Percentiles rank a stretch among this genome's conserved stretches.
Evolutionary conservation across 2,888 invertebrate species (phyloP).

Genomic region (Meandrusa payeni): DNA sequence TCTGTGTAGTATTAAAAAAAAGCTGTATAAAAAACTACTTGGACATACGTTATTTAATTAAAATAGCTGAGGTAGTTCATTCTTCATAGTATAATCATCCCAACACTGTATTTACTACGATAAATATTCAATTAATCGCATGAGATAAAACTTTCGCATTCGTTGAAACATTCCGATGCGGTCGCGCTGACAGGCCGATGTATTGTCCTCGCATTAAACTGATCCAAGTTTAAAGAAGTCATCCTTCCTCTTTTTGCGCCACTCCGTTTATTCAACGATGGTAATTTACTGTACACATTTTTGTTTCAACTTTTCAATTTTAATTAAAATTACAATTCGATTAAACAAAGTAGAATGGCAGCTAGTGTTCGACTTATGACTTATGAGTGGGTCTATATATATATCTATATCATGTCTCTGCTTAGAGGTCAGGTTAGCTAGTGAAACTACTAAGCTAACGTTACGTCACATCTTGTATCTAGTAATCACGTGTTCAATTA

Average conservation of each 20-base stretch:
- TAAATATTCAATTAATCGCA: constrained; percentile 81
- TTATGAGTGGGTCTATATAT: no score
- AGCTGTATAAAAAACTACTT: no score
- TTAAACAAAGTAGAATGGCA: no score
- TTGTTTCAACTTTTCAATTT: constrained; percentile 19
- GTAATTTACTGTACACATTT: constrained; percentile 29
- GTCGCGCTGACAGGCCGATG: constrained; percentile 76
- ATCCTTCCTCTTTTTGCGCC: constrained; percentile 50
- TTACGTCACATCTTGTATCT: no score
- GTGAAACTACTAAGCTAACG: no score
- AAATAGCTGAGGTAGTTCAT: no score
- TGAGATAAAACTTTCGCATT: constrained; percentile 75
- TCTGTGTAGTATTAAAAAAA: no score
- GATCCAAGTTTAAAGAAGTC: constrained; percentile 60
- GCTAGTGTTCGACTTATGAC: no score
- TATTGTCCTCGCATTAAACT: constrained; percentile 71
- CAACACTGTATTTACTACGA: constrained; percentile 70
- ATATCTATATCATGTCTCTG: no score
- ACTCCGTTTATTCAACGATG: constrained; percentile 27
- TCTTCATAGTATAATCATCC: constrained; percentile 14
- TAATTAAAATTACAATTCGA: constrained; percentile 20
- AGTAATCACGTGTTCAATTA: no score
- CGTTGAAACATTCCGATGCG: constrained; percentile 76
- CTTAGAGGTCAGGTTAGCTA: no score
- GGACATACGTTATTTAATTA: no score